Evolutionary conservation across 2,888 invertebrate genomes (phyloP).

Genomic region (Ormyrus labotus): DNA sequence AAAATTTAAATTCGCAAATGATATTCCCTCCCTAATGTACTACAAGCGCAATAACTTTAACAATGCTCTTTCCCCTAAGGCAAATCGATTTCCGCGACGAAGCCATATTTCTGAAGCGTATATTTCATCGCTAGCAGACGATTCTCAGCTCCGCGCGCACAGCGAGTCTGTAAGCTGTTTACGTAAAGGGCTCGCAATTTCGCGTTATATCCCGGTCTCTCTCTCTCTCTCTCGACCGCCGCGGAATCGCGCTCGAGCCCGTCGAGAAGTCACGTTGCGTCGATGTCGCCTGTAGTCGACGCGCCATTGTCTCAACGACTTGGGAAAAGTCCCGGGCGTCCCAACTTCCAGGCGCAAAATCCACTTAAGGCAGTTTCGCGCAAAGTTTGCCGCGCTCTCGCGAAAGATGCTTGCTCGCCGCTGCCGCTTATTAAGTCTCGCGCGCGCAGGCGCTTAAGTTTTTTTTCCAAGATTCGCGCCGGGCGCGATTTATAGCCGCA

Average conservation of each 20-base stretch:
- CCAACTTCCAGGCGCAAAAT: conserved; percentile 13
- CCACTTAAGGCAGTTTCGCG: conserved; percentile 1
- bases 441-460: neutral
- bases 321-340: neutral
- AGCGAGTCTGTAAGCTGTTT: conserved; percentile 15
- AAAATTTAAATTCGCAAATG: too few species aligned
- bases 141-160: neutral
- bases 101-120: conserved; percentile 12
- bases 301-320: conserved; percentile 24
- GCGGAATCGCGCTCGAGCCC: neutral
- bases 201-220: neutral
- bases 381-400: neutral
- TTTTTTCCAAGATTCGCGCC: conserved; percentile 14
- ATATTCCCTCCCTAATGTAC: too few species aligned
- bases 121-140: conserved; percentile 12
- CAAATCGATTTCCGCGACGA: conserved; percentile 1
- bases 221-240: neutral
- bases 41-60: too few species aligned
- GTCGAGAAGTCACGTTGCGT: too few species aligned
- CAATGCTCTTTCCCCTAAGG: neutral
- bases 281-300: too few species aligned
- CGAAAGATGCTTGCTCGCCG: neutral
- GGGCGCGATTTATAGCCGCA: conserved; percentile 16
- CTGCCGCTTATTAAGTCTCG: conserved; percentile 2
- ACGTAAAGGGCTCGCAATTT: conserved; percentile 10